Evolutionary conservation across 2,888 invertebrate species (phyloP).

Genomic region (Urechis unicinctus): DNA sequence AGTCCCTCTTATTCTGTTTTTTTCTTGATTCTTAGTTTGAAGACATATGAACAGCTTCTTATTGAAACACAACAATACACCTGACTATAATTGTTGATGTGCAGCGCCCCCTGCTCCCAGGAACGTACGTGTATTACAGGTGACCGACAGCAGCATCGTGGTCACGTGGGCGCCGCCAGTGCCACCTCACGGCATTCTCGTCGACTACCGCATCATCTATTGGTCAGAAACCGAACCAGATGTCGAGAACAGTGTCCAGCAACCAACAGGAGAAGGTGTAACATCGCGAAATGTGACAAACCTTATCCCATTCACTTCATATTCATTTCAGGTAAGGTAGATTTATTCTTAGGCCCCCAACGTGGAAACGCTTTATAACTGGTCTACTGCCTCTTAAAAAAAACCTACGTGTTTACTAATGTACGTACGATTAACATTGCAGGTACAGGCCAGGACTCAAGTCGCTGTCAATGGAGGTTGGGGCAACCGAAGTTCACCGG

Average conservation of each 20-base stretch:
- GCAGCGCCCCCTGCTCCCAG: slow-evolving; percentile 33
- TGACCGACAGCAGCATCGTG: slow-evolving; percentile 15
- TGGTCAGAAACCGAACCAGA: background rate
- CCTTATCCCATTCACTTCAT: slow-evolving; percentile 20
- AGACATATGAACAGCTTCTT: background rate
- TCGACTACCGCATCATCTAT: slow-evolving; percentile 20
- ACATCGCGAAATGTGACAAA: slow-evolving; percentile 14
- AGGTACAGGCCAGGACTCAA: slow-evolving; percentile 34
- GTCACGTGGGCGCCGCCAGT: slow-evolving; percentile 26
- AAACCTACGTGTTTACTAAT: background rate
- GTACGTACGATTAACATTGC: background rate
- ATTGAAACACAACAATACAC: background rate
- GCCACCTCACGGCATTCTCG: slow-evolving; percentile 30
- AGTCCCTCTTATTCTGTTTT: too few species aligned
- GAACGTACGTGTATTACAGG: slow-evolving; percentile 1
- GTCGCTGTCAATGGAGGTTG: slow-evolving; percentile 19
- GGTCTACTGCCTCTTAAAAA: background rate
- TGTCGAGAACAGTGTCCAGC: background rate
- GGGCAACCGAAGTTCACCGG: slow-evolving; percentile 23
- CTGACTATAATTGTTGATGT: slow-evolving; percentile 5
- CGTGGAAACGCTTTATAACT: too few species aligned
- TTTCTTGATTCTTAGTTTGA: background rate
- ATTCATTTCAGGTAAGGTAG: slow-evolving; percentile 11
- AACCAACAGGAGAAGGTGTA: background rate
- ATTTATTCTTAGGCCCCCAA: background rate